Evolutionary conservation across 2,888 invertebrate genomes (phyloP), one percentile per base, ranked within the genome.

Genomic region (Archips crataeganus): DNA sequence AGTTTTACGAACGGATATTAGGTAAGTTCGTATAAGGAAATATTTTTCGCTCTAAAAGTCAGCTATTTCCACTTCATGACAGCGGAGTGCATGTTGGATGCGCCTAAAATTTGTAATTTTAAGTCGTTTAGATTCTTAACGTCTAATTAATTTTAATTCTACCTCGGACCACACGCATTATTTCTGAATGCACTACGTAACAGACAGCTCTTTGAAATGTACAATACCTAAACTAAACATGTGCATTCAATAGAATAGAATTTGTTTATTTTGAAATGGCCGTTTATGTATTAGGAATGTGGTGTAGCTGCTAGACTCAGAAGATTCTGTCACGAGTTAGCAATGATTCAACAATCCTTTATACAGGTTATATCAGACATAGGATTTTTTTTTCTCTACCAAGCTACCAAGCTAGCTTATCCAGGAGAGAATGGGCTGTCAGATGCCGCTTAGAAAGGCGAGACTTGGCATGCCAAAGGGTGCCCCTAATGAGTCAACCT

Each of bases 11-110:
- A 75, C 71, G 75, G 72, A 70, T 75, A 73, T 76, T 75, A 70
- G 67, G 79, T 77, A 81, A 69, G 34, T 64, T 57, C 36, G 39
- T 54, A 63, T 69, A 69, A 71, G 79, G 80, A 83, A 83, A 82
- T 77, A 81, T 80, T 85, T 79, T 79, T 81, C 87, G 87, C 85
- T 88, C 85, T 77, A 83, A 84, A 86, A 80, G 79, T 62, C 77
- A 81, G 65, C 72, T 64, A 67, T 75, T 70, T 70, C 39, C 69
- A 73, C 39, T 73, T 64, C 64, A 73, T 64, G 69, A 60, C 64
- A 69, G 73, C n/a, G n/a, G n/a, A n/a, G n/a, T n/a, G n/a, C 59
- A 13, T 49, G 63, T 32, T 42, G 23, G n/a, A 51, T 23, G 42
- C 23, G 39, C 42, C 51, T 51, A 73, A 54, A 51, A 70, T 74